A percentile compares a stretch with the other conserved stretches of the same genome.
phyloP scores from a whole-genome alignment of 2,113 vertebrate genomes.

The Trogon melanurus region DNA sequence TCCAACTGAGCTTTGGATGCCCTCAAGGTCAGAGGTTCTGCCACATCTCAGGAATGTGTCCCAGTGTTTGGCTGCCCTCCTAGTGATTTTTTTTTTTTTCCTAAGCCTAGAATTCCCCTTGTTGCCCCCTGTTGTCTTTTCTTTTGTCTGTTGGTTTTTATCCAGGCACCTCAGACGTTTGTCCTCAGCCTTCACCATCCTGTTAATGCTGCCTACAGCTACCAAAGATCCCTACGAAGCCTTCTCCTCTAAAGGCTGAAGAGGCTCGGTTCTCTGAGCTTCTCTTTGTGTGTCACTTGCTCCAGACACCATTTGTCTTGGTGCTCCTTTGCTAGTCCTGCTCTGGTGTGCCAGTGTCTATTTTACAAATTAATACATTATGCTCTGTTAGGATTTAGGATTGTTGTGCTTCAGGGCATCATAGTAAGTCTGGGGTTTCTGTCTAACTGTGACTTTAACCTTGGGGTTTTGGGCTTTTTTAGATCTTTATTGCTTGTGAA shows the following conservation, averaged over 20 bases:
- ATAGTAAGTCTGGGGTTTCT: background rate
- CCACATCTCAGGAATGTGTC: background rate
- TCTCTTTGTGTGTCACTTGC: accelerated
- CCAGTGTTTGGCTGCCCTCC: background rate
- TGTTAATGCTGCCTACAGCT: background rate
- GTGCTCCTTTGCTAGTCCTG: background rate
- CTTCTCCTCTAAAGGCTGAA: background rate
- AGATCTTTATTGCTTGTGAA: background rate
- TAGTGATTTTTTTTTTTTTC: background rate
- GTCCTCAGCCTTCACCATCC: background rate
- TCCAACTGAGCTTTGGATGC: background rate
- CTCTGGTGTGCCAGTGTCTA: background rate
- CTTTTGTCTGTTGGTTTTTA: background rate
- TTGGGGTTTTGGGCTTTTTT: background rate
- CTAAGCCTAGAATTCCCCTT: background rate
- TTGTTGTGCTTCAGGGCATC: accelerated
- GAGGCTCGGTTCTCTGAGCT: background rate
- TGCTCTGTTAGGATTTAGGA: background rate
- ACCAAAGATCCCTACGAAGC: background rate
- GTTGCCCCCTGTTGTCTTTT: background rate
- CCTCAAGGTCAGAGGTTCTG: accelerated
- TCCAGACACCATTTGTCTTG: background rate
- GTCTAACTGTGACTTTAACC: background rate
- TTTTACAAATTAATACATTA: background rate
- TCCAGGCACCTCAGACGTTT: background rate